Conservation (phyloP, 2,113 vertebrate genomes). For the Thryonomys swinderianus region DNA sequence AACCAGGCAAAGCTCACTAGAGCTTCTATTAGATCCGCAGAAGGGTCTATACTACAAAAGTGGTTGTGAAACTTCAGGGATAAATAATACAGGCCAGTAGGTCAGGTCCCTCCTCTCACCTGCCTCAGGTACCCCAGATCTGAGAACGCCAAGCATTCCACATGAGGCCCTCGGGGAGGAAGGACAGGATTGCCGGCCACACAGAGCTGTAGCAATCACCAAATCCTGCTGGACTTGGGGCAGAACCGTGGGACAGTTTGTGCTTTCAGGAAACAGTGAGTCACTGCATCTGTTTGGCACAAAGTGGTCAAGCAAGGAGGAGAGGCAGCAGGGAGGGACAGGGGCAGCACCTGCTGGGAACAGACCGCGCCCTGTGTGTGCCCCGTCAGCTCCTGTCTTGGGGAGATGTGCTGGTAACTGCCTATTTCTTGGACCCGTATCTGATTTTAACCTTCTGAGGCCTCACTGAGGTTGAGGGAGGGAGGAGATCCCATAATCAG, state of each 20-base stretch:
- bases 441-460: neutral
- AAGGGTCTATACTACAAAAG: neutral
- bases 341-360: neutral
- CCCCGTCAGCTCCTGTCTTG: neutral
- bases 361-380: fast-evolving
- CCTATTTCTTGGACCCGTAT: neutral
- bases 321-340: neutral
- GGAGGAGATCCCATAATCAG: neutral
- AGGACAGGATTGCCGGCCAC: neutral
- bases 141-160: neutral
- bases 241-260: neutral
- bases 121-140: neutral
- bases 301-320: neutral
- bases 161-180: neutral
- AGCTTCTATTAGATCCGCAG: neutral
- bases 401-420: neutral
- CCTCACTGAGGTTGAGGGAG: neutral
- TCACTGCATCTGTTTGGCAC: neutral
- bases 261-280: neutral
- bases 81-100: neutral
- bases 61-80: neutral
- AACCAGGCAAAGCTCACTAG: neutral
- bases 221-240: neutral
- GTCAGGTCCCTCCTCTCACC: neutral
- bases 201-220: neutral